Evolutionary conservation across 2,113 vertebrate species (phyloP), one percentile per base, ranked within the genome.

Genomic region (Athene cunicularia): DNA sequence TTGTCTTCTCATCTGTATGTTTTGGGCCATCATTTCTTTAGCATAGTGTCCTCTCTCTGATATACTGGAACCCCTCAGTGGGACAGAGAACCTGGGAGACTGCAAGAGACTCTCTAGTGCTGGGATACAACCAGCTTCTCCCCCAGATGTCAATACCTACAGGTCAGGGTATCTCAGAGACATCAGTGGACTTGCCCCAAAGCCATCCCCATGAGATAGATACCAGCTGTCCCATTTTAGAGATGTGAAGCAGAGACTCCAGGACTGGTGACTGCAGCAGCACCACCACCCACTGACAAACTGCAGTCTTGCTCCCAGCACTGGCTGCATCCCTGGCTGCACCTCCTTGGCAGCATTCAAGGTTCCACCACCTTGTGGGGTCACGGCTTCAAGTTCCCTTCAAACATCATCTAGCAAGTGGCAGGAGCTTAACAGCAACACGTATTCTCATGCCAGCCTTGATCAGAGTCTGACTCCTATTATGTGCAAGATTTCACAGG

Each of bases 241-340:
- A 62, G n/a, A 11, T 3, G 27, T 32, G 52, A 66, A 80, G 45
- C 53, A 70, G 80, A 68, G 22, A 11, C n/a, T 18, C 19, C 1
- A 0, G 2, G 11, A 12, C 50, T 11, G 28, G 33, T 21, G 62
- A 23, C 27, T 58, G 55, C 55, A 82, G 45, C 41, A 91, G 37
- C 47, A 26, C 3, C n/a, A 77, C 32, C 70, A 47, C 17, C 41
- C 39, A 8, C 4, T 3, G 5, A 6, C 56, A 68, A 21, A 12
- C 26, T 5, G 0, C 18, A 39, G n/a, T 20, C 73, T 59, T 0
- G 0, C 21, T 33, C 49, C 45, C 10, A 30, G 39, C 62, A 52
- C 15, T 1, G 1, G 5, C 35, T 68, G 64, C 49, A 26, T 3
- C 47, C 32, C 16, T 0, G 0, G 21, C 39, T 64, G 28, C 37